Conservation (phyloP, 2,797 vertebrate species). For the Epinephelus coioides region DNA sequence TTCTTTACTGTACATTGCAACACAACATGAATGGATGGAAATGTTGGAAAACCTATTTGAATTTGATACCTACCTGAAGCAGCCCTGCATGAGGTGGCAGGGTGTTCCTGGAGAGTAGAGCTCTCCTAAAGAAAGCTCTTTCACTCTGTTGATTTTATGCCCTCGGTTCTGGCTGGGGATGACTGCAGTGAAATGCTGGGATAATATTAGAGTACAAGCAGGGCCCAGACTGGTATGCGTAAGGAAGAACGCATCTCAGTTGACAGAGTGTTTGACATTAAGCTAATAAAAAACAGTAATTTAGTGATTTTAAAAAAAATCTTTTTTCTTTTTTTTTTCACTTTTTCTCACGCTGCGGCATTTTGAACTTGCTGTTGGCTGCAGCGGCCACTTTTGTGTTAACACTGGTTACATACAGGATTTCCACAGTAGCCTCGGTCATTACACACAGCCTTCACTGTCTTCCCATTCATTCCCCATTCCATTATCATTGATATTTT, state of each 20-base stretch:
- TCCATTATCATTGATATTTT: conserved; percentile 27
- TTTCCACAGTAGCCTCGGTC: conserved; percentile 1
- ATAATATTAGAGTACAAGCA: conserved; percentile 31
- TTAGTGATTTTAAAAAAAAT: not conserved
- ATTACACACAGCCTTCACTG: not conserved
- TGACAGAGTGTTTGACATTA: conserved; percentile 4
- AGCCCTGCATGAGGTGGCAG: not conserved
- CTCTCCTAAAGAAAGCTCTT: not conserved
- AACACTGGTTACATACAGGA: not conserved
- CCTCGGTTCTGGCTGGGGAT: not conserved
- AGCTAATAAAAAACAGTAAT: conserved; percentile 6
- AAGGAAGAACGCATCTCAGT: not conserved
- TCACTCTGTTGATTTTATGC: not conserved
- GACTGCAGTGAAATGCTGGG: conserved; percentile 26
- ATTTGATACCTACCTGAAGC: not conserved
- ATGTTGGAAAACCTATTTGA: not conserved
- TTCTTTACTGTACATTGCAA: not conserved
- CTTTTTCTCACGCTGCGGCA: not conserved
- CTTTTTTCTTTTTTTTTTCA: not conserved
- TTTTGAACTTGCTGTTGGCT: not conserved
- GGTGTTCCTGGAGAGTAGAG: conserved; percentile 26
- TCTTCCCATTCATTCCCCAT: not conserved
- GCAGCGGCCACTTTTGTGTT: not conserved
- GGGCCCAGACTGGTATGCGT: not conserved
- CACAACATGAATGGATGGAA: not conserved